These are phyloP conservation scores for Geotrupes spiniger DNA, from an alignment of 2,888 invertebrate genomes.

Conservation along the genomic window DNA sequence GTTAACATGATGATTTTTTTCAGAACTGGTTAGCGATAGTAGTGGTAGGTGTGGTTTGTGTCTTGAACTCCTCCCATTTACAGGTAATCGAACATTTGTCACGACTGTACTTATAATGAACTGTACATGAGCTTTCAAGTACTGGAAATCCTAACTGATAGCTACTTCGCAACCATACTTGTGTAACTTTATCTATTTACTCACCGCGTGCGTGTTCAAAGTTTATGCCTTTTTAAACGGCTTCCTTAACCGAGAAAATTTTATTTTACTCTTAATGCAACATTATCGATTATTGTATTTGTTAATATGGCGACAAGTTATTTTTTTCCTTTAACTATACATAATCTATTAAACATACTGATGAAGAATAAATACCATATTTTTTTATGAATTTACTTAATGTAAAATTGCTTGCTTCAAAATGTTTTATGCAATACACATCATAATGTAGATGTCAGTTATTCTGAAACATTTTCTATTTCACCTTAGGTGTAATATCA, in stretches of 20 bases:
- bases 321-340: conserved; percentile 1
- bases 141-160: conserved; percentile 9
- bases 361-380: no score
- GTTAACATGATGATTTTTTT: conserved; percentile 48
- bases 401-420: no score
- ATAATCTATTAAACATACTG: no score
- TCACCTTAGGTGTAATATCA: no score
- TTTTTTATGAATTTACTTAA: no score
- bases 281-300: conserved; percentile 2
- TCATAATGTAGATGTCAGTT: no score
- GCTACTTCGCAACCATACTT: conserved; percentile 17
- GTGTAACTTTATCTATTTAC: conserved; percentile 14
- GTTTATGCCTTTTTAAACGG: conserved; percentile 6
- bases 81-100: conserved; percentile 45
- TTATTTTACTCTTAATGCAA: conserved; percentile 1
- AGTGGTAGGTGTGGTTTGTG: conserved; percentile 40
- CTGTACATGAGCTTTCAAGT: conserved; percentile 32
- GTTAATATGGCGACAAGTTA: not conserved
- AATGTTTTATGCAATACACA: no score
- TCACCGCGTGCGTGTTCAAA: conserved; percentile 6
- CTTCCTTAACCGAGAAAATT: conserved; percentile 2
- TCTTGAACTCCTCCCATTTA: conserved; percentile 38
- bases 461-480: no score
- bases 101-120: conserved; percentile 38
- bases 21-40: conserved; percentile 43